phyloP scores from a whole-genome alignment of 92 coral and sea anemone genomes.

The Phymanthus crucifer region DNA sequence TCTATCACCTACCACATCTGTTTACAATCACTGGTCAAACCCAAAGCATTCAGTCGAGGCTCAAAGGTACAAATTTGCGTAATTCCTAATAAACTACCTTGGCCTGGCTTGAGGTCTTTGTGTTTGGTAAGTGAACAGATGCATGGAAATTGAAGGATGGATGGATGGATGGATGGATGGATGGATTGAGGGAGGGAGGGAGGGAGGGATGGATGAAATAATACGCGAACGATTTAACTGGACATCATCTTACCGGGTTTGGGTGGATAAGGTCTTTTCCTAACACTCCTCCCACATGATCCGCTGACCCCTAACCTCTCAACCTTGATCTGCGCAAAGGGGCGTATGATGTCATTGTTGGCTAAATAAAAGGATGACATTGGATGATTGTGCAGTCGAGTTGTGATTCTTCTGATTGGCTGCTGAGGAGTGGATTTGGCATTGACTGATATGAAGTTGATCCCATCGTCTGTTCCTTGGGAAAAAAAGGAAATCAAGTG shows the following conservation, averaged over 20 bases:
- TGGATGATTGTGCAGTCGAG: conserved; percentile 70
- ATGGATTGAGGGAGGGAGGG: background rate
- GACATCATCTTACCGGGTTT: conserved; percentile 21
- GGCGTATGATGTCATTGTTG: conserved; percentile 49
- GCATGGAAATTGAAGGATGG: background rate
- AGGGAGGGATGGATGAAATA: background rate
- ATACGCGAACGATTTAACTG: too few relatives aligned
- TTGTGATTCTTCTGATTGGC: conserved; percentile 70
- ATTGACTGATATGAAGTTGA: conserved; percentile 77
- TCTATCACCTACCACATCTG: too few relatives aligned
- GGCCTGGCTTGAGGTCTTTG: too few relatives aligned
- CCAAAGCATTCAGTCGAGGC: too few relatives aligned
- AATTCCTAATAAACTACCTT: too few relatives aligned
- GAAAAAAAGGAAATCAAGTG: background rate
- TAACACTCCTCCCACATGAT: conserved; percentile 32
- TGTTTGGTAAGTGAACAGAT: too few relatives aligned
- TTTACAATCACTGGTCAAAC: too few relatives aligned
- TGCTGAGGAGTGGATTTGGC: conserved; percentile 73
- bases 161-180: background rate
- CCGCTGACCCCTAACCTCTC: conserved; percentile 68
- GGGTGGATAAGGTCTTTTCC: conserved; percentile 31
- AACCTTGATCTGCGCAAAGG: conserved; percentile 80
- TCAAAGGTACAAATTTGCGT: too few relatives aligned
- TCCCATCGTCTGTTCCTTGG: conserved; percentile 97
- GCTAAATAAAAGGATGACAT: conserved; percentile 62